These are phyloP conservation scores for Cryptoprocta ferox DNA, from an alignment of 2,797 vertebrate species.

Conservation along the genomic window DNA sequence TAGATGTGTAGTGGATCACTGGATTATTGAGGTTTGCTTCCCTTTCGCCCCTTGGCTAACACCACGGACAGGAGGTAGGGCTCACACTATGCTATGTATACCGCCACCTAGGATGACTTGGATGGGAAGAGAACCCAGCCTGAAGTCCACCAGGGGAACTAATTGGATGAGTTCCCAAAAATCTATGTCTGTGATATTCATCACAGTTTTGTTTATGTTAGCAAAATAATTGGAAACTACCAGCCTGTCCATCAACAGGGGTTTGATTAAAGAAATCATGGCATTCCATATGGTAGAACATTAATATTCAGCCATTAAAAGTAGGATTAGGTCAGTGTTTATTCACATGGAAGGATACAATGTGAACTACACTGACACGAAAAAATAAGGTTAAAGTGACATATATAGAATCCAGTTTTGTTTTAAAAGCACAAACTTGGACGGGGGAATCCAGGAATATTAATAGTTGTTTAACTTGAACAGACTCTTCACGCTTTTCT, in stretches of 20 bases:
- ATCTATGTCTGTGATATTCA: background rate
- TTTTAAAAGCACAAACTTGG: background rate
- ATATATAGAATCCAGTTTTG: background rate
- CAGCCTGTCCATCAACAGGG: background rate
- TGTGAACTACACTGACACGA: background rate
- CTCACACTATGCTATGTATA: background rate
- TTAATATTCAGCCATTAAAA: background rate
- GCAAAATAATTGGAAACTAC: conserved; percentile 2
- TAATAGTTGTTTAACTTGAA: background rate
- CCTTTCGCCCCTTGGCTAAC: background rate
- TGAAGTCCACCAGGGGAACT: background rate
- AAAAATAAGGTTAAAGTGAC: background rate
- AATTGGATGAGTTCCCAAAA: background rate
- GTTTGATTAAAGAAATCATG: background rate
- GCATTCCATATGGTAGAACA: background rate
- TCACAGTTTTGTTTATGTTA: background rate
- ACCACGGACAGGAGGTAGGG: background rate
- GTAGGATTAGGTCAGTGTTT: background rate
- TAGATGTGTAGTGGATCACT: background rate
- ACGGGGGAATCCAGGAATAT: background rate
- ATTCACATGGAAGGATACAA: background rate
- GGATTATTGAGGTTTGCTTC: background rate
- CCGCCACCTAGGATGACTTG: background rate
- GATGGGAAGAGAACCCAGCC: background rate
- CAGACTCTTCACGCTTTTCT: background rate